phyloP scores from a whole-genome alignment of 2,113 vertebrate genomes.

The Thinocorus orbignyianus region DNA sequence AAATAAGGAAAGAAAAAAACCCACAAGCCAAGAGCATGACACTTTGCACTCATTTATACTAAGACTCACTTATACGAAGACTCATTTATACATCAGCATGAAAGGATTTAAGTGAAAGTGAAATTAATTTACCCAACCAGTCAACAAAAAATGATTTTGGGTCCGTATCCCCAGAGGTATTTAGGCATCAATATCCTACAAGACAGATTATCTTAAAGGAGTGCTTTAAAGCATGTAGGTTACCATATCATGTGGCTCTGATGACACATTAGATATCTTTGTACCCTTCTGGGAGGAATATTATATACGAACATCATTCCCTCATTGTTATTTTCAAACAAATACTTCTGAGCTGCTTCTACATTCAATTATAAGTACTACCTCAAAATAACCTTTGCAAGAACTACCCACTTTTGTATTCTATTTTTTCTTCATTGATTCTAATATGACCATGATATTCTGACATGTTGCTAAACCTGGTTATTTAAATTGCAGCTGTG shows the following conservation, averaged over 20 bases:
- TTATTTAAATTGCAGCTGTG: neutral
- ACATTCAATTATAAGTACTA: neutral
- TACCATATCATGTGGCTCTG: neutral
- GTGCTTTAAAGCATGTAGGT: neutral
- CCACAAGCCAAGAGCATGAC: neutral
- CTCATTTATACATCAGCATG: neutral
- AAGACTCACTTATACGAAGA: neutral
- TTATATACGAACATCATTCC: neutral
- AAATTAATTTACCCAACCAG: neutral
- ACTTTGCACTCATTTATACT: neutral
- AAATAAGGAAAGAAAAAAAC: neutral
- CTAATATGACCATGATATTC: neutral
- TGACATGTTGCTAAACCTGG: neutral
- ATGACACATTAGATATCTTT: neutral
- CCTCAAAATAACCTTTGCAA: neutral
- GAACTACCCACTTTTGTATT: neutral
- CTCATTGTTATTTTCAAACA: neutral
- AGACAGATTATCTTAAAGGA: neutral
- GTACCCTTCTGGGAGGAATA: neutral
- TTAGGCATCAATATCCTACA: neutral
- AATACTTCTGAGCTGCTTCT: neutral
- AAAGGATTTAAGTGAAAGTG: neutral
- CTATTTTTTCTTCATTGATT: neutral
- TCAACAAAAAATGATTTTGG: neutral
- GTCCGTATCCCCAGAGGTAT: neutral